Evolutionary conservation across 2,888 invertebrate genomes (phyloP), one percentile per base, ranked within the genome.

Genomic region (Drosophila peninsularis): DNA sequence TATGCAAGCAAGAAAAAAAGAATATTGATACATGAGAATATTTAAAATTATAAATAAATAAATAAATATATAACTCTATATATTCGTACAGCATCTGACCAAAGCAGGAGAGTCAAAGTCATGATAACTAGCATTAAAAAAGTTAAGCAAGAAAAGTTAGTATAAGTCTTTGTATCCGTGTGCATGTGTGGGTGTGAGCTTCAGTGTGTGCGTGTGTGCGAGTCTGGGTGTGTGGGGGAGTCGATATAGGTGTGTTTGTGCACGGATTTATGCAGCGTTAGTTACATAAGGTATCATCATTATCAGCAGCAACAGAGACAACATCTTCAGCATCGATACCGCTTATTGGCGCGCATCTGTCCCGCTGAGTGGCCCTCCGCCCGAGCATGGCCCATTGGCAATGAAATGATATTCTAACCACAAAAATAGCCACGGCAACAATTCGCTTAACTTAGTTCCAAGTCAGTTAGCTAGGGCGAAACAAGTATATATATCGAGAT

Each of bases 261-360:
- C 75, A 75, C 70, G 76, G 85, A 84, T 87, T 83, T 86, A 86
- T 88, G 88, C 88, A 88, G 88, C 87, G 76, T 77, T 86, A 83
- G 85, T 85, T 85, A 85, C 87, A 85, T 85, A 85, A 85, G 88
- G 80, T 79, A 85, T 83, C 80, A 77, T 62, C 86, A 88, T 78
- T 71, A 73, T 67, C 71, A 83, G 60, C 69, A 65, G 62, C 71
- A 62, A 62, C 39, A 60, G 54, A 62, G 36, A 57, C 70, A 64
- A 62, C 64, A 54, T 71, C 75, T 62, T 83, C 75, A 77, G 56
- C 71, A 49, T 52, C 47, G 63, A 66, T 62, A 42, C 57, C 63
- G 76, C 65, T 62, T 63, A 65, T 69, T 74, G 77, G 71, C 77
- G 62, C 74, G 65, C 57, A 63, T 56, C 74, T 74, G 66, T 66